Evolutionary conservation across 2,888 invertebrate species (phyloP), one percentile per base, ranked within the genome.

Genomic region (Apamea anceps): DNA sequence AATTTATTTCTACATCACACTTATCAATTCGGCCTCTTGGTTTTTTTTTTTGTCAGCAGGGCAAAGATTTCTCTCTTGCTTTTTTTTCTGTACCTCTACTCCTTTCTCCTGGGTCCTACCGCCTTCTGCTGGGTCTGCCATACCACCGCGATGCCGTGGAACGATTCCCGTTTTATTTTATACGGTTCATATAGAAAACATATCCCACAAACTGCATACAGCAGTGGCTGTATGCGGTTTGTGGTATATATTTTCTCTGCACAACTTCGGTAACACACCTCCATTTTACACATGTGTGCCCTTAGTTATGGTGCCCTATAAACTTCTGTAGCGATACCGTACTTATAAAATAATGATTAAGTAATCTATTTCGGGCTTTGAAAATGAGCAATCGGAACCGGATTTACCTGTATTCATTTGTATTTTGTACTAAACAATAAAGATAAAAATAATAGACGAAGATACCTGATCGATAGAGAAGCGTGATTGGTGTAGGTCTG

Each of bases 351-450:
- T 45, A n/a, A 48, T 45, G 10, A 42, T 13, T 68, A 48, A 13
- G 13, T 13, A 45, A 70, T 51, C 13, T 71, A 62, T 72, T 67
- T 54, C 25, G 8, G 12, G 18, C 21, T 67, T 15, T 7, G 18
- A 48, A 72, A 62, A 32, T 60, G 10, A 82, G 32, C 13, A 18
- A 48, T 82, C 25, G 5, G 15, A 82, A 66, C 65, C 32, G 81
- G 70, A 77, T 60, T 76, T 32, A 71, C 70, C 37, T 60, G n/a
- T 48, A 48, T 51, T 18, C 7, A 15, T 60, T n/a, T 60, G 32
- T 48, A 15, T 51, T 18, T 42, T 42, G 48, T 32, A 1, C 25
- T 62, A 72, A 37, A 32, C 45, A 72, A 48, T 54, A n/a, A 25
- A 72, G 60, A 66, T 62, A 77, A 65, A 72, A 67, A 68, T 66